Evolutionary conservation across 2,797 vertebrate genomes (phyloP).

Genomic region (Setipinna tenuifilis): DNA sequence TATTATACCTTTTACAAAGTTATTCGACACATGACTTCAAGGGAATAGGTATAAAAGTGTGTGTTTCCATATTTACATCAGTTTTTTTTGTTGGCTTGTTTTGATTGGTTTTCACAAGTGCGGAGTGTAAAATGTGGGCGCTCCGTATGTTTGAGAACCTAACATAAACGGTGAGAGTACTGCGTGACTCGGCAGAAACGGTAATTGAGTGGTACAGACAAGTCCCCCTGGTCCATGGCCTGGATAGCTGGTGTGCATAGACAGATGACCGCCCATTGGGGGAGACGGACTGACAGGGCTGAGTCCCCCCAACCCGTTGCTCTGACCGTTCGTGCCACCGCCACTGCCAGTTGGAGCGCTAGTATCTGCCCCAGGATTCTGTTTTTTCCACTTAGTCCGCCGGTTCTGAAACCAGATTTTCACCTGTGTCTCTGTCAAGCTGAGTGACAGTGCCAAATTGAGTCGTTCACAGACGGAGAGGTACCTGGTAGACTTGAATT

Average conservation of each 20-base stretch:
- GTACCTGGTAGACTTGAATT: slow-evolving; percentile 94
- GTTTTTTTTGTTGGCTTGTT: slow-evolving; percentile 18
- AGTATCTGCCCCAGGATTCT: slow-evolving; percentile 92
- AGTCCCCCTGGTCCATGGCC: slow-evolving; percentile 84
- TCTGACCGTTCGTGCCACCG: slow-evolving; percentile 56
- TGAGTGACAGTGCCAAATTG: slow-evolving; percentile 90
- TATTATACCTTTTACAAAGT: slow-evolving; percentile 28
- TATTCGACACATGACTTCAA: slow-evolving; percentile 17
- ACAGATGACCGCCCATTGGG: slow-evolving; percentile 85
- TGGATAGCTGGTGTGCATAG: slow-evolving; percentile 87
- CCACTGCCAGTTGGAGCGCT: slow-evolving; percentile 83
- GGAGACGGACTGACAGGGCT: slow-evolving; percentile 93
- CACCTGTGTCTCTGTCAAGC: slow-evolving; percentile 93
- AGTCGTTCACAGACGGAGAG: slow-evolving; percentile 93
- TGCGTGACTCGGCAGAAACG: slow-evolving; percentile 90
- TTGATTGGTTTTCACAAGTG: slow-evolving; percentile 81
- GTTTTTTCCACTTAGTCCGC: slow-evolving; percentile 96
- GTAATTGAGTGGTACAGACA: slow-evolving; percentile 89
- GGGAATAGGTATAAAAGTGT: slow-evolving; percentile 6
- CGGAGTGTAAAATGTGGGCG: slow-evolving; percentile 93
- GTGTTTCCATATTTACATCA: slow-evolving; percentile 19
- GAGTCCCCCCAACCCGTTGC: slow-evolving; percentile 78
- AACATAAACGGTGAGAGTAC: slow-evolving; percentile 96
- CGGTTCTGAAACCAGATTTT: slow-evolving; percentile 98
- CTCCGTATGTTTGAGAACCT: slow-evolving; percentile 92